Percentiles rank a stretch among this genome's conserved stretches.
These are phyloP conservation scores for Dusona sp. DNA, from an alignment of 2,888 invertebrate species.

Conservation along the genomic window DNA sequence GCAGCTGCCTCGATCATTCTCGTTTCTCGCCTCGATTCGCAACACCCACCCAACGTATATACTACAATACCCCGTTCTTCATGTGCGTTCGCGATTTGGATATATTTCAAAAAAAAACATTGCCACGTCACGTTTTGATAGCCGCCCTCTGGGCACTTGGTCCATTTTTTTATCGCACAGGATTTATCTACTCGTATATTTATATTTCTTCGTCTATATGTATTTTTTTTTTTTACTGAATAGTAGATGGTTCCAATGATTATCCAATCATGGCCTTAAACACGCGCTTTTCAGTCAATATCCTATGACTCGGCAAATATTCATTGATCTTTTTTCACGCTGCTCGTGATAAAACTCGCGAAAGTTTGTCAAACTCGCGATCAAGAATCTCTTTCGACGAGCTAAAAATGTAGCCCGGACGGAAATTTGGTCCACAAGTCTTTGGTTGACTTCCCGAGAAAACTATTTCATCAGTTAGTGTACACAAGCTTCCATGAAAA, in stretches of 20 bases:
- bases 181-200: neutral
- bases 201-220: neutral
- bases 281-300: neutral
- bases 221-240: neutral
- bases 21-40: slow-evolving; percentile 12
- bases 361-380: slow-evolving; percentile 38
- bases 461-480: slow-evolving; percentile 1
- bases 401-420: neutral
- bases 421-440: neutral
- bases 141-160: neutral
- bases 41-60: neutral
- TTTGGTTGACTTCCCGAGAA: neutral
- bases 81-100: slow-evolving; percentile 27
- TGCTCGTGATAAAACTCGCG: neutral
- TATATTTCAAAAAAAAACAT: slow-evolving; percentile 6
- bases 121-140: slow-evolving; percentile 26
- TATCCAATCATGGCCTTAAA: neutral
- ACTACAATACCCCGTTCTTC: neutral
- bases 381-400: slow-evolving; percentile 6
- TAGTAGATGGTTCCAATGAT: too few species aligned
- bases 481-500: slow-evolving; percentile 39
- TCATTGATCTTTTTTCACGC: neutral
- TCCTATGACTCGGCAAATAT: neutral
- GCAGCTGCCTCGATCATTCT: slow-evolving; percentile 54
- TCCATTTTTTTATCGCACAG: slow-evolving; percentile 9